Percentiles rank a stretch among this genome's conserved stretches.
Evolutionary conservation across 2,797 vertebrate species (phyloP).

Genomic region (Lepus oiostolus): DNA sequence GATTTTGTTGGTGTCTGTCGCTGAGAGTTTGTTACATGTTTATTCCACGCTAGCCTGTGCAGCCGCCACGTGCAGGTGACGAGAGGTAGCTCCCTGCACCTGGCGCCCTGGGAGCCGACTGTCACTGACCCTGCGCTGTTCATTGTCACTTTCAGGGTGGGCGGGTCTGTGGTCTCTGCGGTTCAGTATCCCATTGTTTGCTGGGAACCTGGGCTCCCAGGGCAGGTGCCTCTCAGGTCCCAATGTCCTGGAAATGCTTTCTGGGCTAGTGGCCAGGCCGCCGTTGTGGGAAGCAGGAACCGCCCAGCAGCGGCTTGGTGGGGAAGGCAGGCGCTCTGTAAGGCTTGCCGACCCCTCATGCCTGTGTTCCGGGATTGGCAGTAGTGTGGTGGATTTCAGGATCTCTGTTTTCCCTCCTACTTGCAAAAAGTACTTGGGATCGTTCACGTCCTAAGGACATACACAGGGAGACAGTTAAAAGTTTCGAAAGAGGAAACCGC

Average conservation of each 20-base stretch:
- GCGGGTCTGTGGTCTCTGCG: not conserved
- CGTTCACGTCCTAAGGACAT: not conserved
- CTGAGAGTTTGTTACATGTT: not conserved
- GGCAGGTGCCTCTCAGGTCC: not conserved
- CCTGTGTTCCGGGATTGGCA: not conserved
- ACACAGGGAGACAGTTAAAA: not conserved
- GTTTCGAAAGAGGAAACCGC: constrained; percentile 62
- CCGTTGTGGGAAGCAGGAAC: constrained; percentile 39
- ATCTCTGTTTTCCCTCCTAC: not conserved
- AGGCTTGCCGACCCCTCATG: not conserved
- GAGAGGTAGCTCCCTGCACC: not conserved
- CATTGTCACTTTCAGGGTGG: not conserved
- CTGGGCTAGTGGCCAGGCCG: not conserved
- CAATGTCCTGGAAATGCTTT: constrained; percentile 30
- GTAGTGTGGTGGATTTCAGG: not conserved
- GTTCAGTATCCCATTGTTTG: not conserved
- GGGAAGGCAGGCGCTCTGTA: not conserved
- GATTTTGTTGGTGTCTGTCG: not conserved
- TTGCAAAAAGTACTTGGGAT: constrained; percentile 12
- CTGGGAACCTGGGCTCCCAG: not conserved
- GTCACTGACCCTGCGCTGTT: not conserved
- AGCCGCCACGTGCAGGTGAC: not conserved
- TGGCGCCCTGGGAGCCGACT: not conserved
- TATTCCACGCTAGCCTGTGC: not conserved
- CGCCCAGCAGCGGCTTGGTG: not conserved